Conservation (phyloP, 2,113 vertebrate genomes). For the Colistium nudipinnis region DNA sequence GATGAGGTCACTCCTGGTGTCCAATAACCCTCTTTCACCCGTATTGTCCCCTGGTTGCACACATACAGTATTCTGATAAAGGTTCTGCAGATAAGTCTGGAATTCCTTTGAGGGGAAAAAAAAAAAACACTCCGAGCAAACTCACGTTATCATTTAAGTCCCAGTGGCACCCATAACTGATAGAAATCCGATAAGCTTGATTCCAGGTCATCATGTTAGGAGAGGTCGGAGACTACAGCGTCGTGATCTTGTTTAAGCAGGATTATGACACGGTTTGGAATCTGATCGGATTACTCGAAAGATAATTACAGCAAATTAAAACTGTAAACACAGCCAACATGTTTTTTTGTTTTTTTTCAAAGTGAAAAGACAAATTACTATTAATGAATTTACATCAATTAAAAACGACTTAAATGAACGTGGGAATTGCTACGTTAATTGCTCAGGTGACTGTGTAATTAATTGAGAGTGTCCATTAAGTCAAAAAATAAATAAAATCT, state of each 20-base stretch:
- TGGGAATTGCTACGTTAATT: background rate
- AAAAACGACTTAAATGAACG: background rate
- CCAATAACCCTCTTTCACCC: too few species aligned
- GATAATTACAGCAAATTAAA: background rate
- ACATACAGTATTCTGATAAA: background rate
- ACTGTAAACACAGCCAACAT: background rate
- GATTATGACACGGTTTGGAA: background rate
- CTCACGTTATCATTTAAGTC: slow-evolving; percentile 14
- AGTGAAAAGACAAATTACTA: too few species aligned
- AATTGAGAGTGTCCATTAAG: too few species aligned
- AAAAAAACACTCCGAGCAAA: background rate
- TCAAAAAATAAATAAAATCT: background rate
- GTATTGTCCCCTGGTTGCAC: background rate
- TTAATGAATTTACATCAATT: background rate
- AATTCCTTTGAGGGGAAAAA: background rate
- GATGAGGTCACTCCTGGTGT: background rate
- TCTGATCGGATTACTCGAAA: background rate
- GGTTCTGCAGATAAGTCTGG: background rate
- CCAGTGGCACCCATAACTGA: background rate
- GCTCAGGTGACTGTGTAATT: background rate
- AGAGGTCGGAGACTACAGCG: slow-evolving; percentile 2
- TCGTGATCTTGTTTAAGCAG: slow-evolving; percentile 26
- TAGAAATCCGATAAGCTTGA: background rate
- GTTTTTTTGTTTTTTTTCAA: too few species aligned
- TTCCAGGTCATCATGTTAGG: slow-evolving; percentile 24